Percentiles rank a stretch among this genome's conserved stretches.
Conservation (phyloP, 2,888 invertebrate genomes). For the Gymnosoma rotundatum region DNA sequence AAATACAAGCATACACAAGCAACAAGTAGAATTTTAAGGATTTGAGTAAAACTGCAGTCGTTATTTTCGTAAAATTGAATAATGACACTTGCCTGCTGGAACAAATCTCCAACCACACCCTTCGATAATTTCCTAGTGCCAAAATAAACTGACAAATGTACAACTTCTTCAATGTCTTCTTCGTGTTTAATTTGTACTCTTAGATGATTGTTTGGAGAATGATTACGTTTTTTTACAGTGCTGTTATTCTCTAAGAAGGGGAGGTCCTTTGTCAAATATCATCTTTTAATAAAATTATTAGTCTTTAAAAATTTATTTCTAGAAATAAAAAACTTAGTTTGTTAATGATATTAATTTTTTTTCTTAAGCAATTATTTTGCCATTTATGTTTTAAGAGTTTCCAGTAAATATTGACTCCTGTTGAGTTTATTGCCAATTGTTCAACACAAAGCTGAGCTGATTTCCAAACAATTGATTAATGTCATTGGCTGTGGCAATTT, state of each 20-base stretch:
- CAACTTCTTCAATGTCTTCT: conserved; percentile 39
- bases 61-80: conserved; percentile 46
- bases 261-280: conserved; percentile 32
- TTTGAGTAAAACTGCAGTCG: background rate
- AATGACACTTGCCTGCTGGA: conserved; percentile 46
- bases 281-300: conserved; percentile 40
- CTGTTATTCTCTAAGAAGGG: background rate
- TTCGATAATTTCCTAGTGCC: background rate
- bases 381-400: background rate
- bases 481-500: too few relatives aligned
- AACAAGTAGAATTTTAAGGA: background rate
- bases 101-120: background rate
- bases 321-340: conserved; percentile 15
- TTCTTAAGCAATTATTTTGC: background rate
- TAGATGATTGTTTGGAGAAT: background rate
- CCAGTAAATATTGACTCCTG: conserved; percentile 20
- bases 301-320: conserved; percentile 12
- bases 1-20: conserved; percentile 31
- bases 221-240: background rate
- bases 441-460: too few relatives aligned
- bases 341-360: conserved; percentile 2
- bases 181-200: background rate
- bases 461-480: too few relatives aligned
- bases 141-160: conserved; percentile 54
- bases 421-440: conserved; percentile 37